Conservation (phyloP, 2,797 vertebrate species). For the Amphiprion clarkii region DNA sequence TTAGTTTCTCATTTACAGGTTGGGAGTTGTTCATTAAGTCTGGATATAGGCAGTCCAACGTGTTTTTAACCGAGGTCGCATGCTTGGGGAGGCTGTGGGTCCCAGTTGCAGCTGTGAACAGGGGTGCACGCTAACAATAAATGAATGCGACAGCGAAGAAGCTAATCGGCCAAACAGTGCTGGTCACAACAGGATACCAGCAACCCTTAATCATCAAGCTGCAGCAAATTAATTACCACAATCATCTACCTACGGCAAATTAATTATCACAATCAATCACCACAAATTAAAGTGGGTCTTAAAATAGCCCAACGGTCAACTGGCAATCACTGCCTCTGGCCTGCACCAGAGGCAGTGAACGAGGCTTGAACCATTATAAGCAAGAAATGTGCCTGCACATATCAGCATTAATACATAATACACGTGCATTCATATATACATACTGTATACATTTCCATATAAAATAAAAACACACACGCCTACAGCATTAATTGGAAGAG, state of each 20-base stretch:
- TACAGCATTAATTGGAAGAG: slow-evolving; percentile 56
- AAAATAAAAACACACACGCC: slow-evolving; percentile 15
- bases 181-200: slow-evolving; percentile 78
- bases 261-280: slow-evolving; percentile 86
- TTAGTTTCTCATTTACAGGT: neutral
- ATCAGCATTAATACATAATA: neutral
- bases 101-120: slow-evolving; percentile 54
- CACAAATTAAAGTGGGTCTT: slow-evolving; percentile 79
- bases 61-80: slow-evolving; percentile 46
- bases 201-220: slow-evolving; percentile 83
- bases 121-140: slow-evolving; percentile 67
- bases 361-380: neutral
- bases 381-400: slow-evolving; percentile 33
- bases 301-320: slow-evolving; percentile 81
- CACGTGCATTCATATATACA: neutral
- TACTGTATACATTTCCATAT: neutral
- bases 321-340: slow-evolving; percentile 73
- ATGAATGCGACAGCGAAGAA: slow-evolving; percentile 76
- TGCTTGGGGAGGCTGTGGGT: slow-evolving; percentile 29
- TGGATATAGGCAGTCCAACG: slow-evolving; percentile 12
- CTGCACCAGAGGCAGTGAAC: slow-evolving; percentile 21
- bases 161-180: slow-evolving; percentile 79
- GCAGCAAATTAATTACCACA: slow-evolving; percentile 85
- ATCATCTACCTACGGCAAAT: slow-evolving; percentile 84
- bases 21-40: slow-evolving; percentile 6